Evolutionary conservation across 1,140 invertebrate species (phyloP).

Genomic region (Aricia agestis): DNA sequence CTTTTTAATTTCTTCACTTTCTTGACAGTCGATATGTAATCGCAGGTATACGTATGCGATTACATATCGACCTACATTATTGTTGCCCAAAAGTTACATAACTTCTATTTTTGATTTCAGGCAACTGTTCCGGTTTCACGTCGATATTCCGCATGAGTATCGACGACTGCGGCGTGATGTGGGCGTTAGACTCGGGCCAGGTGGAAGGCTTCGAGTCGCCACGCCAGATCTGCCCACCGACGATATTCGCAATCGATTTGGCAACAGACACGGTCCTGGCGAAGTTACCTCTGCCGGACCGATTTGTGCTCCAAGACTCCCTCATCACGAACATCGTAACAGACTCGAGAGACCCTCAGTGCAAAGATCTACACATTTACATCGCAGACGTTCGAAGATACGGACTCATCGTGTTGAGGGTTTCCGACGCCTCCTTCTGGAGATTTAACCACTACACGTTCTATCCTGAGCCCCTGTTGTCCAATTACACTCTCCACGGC

Average conservation of each 20-base stretch:
- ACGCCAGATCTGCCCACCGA: conserved; percentile 82
- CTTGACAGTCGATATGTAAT: too few relatives aligned
- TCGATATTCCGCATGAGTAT: conserved; percentile 86
- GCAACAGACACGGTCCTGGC: conserved; percentile 79
- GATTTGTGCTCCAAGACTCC: conserved; percentile 83
- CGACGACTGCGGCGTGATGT: conserved; percentile 83
- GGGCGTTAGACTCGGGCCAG: conserved; percentile 86
- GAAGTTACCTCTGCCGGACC: conserved; percentile 79
- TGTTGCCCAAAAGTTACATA: background rate
- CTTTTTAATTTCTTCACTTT: too few relatives aligned
- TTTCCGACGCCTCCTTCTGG: conserved; percentile 81
- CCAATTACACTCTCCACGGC: conserved; percentile 82
- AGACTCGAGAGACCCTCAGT: conserved; percentile 81
- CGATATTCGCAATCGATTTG: conserved; percentile 84
- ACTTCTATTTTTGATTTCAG: conserved; percentile 39
- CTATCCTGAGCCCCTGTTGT: conserved; percentile 84
- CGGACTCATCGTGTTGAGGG: conserved; percentile 83
- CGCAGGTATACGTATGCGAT: background rate
- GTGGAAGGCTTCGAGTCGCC: conserved; percentile 82
- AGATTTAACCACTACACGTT: conserved; percentile 85
- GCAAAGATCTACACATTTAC: conserved; percentile 83
- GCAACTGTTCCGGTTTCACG: conserved; percentile 81
- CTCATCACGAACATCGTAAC: conserved; percentile 86
- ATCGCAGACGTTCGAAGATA: conserved; percentile 86
- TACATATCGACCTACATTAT: background rate